Percentiles rank a stretch among this genome's conserved stretches.
These are phyloP conservation scores for Phlogophora meticulosa DNA, from an alignment of 2,888 invertebrate species.

Conservation along the genomic window DNA sequence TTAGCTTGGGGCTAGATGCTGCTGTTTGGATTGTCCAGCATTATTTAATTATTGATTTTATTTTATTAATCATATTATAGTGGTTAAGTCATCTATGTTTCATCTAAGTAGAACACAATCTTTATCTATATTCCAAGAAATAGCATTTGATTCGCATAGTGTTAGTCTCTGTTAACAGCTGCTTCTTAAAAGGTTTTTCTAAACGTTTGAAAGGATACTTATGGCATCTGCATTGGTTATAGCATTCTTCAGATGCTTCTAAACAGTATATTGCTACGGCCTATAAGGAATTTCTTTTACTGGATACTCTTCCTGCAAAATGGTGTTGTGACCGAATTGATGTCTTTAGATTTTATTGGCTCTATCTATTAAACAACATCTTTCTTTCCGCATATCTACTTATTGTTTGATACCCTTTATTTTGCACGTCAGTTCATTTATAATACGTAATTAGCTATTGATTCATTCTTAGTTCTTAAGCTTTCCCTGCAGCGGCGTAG, in stretches of 20 bases:
- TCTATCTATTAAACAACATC: neutral
- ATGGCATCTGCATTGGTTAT: conserved; percentile 1
- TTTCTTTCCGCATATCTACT: neutral
- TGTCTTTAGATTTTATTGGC: conserved; percentile 23
- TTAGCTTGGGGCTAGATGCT: no score
- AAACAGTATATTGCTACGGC: conserved; percentile 8
- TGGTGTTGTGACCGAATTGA: conserved; percentile 26
- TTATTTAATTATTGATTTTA: no score
- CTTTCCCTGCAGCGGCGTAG: neutral
- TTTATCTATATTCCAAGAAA: neutral
- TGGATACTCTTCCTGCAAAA: conserved; percentile 24
- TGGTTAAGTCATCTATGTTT: neutral
- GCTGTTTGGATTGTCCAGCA: no score
- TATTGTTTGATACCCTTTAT: neutral
- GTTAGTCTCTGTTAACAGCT: neutral
- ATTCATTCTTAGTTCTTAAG: neutral
- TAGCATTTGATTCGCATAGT: neutral
- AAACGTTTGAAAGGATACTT: neutral
- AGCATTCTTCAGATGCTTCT: conserved; percentile 17
- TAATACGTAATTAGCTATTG: neutral
- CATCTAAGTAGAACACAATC: neutral
- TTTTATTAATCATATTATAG: no score
- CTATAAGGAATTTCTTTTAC: conserved; percentile 21
- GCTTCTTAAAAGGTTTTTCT: neutral
- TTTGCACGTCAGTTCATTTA: neutral